A percentile compares a stretch with the other conserved stretches of the same genome.
These are phyloP conservation scores for Drosophila suboccidentalis DNA, from an alignment of 2,888 invertebrate genomes.

Conservation along the genomic window DNA sequence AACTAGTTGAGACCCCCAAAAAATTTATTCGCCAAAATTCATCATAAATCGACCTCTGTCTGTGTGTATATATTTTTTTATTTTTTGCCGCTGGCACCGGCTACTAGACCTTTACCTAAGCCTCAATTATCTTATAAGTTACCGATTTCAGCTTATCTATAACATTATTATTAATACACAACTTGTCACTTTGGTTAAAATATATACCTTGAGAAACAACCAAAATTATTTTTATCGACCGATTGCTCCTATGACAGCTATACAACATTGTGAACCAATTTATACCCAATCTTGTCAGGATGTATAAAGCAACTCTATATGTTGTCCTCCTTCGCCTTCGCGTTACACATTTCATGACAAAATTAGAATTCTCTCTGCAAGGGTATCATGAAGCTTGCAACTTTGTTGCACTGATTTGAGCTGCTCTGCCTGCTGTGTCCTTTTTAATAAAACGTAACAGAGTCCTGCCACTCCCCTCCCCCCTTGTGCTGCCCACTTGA, in stretches of 20 bases:
- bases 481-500: constrained; percentile 33
- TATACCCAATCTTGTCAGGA: background rate
- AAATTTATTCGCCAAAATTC: too few relatives aligned
- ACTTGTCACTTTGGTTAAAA: too few relatives aligned
- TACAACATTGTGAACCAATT: background rate
- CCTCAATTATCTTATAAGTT: background rate
- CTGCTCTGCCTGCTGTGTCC: constrained; percentile 52
- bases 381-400: constrained; percentile 53
- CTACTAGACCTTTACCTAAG: too few relatives aligned
- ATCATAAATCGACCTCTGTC: too few relatives aligned
- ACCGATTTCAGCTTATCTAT: too few relatives aligned
- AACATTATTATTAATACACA: too few relatives aligned
- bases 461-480: background rate
- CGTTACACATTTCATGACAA: background rate
- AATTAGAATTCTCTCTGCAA: background rate
- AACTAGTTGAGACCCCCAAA: too few relatives aligned
- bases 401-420: constrained; percentile 70
- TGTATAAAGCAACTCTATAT: background rate
- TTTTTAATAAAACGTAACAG: constrained; percentile 72
- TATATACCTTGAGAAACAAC: too few relatives aligned
- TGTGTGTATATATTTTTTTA: too few relatives aligned
- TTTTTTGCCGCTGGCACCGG: too few relatives aligned
- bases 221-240: too few relatives aligned
- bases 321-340: background rate
- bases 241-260: too few relatives aligned